A percentile compares a stretch with the other conserved stretches of the same genome.
phyloP scores from a whole-genome alignment of 1,140 invertebrate species.

The Pachypsylla venusta region DNA sequence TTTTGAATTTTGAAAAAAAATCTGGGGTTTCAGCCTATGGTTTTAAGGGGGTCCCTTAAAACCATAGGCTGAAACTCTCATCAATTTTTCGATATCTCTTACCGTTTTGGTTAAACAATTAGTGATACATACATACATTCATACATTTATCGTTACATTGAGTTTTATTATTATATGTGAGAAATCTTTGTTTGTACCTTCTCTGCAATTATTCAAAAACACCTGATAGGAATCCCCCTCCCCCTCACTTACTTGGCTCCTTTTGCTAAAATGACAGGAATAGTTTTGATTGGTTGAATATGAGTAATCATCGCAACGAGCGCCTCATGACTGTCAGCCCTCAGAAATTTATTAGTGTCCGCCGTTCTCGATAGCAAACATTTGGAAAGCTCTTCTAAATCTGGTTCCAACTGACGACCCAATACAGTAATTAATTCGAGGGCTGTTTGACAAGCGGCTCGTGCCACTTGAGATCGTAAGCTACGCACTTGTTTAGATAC shows the following conservation, averaged over 20 bases:
- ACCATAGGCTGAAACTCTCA: too few relatives aligned
- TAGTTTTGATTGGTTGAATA: constrained; percentile 40
- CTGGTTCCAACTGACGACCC: constrained; percentile 58
- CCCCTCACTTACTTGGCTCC: constrained; percentile 45
- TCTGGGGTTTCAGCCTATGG: too few relatives aligned
- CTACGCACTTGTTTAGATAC: constrained; percentile 67
- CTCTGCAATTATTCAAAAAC: too few relatives aligned
- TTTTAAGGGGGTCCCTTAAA: too few relatives aligned
- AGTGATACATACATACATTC: too few relatives aligned
- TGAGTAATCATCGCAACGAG: constrained; percentile 63
- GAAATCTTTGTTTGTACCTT: too few relatives aligned
- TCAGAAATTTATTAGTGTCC: constrained; percentile 82
- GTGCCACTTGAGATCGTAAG: constrained; percentile 75
- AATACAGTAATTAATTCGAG: constrained; percentile 56
- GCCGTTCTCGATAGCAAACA: constrained; percentile 70
- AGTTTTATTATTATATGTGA: too few relatives aligned
- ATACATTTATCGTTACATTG: too few relatives aligned
- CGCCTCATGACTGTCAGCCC: constrained; percentile 70
- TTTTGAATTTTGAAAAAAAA: too few relatives aligned
- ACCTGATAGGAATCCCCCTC: too few relatives aligned
- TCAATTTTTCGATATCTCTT: too few relatives aligned
- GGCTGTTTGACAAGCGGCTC: constrained; percentile 64
- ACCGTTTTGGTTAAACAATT: too few relatives aligned
- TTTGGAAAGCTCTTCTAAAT: constrained; percentile 68
- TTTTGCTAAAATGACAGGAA: constrained; percentile 41